Conservation (phyloP, 2,113 vertebrate species). For the Larimichthys polyactis region DNA sequence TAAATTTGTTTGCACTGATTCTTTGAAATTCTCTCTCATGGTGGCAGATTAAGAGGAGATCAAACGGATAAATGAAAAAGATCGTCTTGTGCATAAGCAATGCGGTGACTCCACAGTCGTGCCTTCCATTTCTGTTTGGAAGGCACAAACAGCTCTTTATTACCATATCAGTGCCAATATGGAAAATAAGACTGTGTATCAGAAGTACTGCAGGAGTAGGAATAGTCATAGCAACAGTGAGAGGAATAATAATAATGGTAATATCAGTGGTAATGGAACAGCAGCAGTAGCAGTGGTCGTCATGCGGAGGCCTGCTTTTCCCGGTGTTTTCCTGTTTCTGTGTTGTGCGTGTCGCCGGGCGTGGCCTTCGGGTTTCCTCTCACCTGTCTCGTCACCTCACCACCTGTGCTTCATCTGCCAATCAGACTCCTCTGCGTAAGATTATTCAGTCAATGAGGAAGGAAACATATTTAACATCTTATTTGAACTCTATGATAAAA, state of each 20-base stretch:
- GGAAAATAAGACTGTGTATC: constrained; percentile 3
- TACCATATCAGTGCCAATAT: constrained; percentile 3
- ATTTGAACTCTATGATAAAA: too few species aligned
- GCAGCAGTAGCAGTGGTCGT: neutral
- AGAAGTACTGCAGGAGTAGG: neutral
- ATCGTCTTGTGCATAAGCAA: neutral
- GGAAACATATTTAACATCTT: too few species aligned
- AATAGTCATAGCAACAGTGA: neutral
- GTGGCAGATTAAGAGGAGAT: neutral
- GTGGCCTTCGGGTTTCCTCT: too few species aligned
- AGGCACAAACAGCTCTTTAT: constrained; percentile 1
- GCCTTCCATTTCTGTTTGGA: constrained; percentile 30
- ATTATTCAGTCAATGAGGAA: too few species aligned
- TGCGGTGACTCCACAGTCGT: neutral
- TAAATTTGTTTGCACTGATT: constrained; percentile 7
- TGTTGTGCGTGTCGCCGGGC: too few species aligned
- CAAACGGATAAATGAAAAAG: constrained; percentile 13
- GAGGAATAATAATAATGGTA: too few species aligned
- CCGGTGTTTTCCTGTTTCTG: too few species aligned
- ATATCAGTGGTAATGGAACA: neutral
- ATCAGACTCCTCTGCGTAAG: too few species aligned
- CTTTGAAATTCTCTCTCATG: constrained; percentile 34
- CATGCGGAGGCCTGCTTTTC: too few species aligned
- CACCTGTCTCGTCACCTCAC: too few species aligned
- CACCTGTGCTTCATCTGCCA: too few species aligned